These are phyloP conservation scores for Venustoraphidia nigricollis DNA, from an alignment of 2,888 invertebrate species.

Conservation along the genomic window DNA sequence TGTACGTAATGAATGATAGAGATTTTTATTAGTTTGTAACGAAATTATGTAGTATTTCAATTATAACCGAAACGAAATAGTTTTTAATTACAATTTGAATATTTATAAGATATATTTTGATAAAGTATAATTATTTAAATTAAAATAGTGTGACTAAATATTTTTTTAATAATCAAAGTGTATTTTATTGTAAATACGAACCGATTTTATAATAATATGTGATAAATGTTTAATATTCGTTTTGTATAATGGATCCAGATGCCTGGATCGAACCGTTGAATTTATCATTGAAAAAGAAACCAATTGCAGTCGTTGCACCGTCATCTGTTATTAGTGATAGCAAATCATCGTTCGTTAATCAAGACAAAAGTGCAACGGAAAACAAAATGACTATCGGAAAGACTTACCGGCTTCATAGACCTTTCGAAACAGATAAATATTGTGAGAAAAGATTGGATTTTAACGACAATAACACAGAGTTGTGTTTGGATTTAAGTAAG, in stretches of 20 bases:
- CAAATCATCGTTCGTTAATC: conserved; percentile 4
- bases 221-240: not conserved
- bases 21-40: too few relatives aligned
- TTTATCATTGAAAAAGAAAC: conserved; percentile 31
- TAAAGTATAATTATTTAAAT: not conserved
- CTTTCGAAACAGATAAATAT: conserved; percentile 11
- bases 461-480: too few relatives aligned
- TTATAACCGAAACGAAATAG: too few relatives aligned
- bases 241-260: conserved; percentile 6
- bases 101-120: not conserved
- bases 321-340: conserved; percentile 20
- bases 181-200: not conserved
- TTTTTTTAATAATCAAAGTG: not conserved
- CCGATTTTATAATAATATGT: not conserved
- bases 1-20: too few relatives aligned
- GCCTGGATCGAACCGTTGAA: conserved; percentile 29
- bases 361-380: conserved; percentile 15
- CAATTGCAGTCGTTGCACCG: conserved; percentile 37
- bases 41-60: too few relatives aligned
- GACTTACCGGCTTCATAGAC: conserved; percentile 8
- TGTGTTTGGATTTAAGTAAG: conserved; percentile 5
- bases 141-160: not conserved
- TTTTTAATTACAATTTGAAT: too few relatives aligned
- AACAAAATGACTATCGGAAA: conserved; percentile 11
- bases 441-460: conserved; percentile 5